Evolutionary conservation across 2,113 vertebrate species (phyloP), one percentile per base, ranked within the genome.

Genomic region (Picathartes gymnocephalus): DNA sequence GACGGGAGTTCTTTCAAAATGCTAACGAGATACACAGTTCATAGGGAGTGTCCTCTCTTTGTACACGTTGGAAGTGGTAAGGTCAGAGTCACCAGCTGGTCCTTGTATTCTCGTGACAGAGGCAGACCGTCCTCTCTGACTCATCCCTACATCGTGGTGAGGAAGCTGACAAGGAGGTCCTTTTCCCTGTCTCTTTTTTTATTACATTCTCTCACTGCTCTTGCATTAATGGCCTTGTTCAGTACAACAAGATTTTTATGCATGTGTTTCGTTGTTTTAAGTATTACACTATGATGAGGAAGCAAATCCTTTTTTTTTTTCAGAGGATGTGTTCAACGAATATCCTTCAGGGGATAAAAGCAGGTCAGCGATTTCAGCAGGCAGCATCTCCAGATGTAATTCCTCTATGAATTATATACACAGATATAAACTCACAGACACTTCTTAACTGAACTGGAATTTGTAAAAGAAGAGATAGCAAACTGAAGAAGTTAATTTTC

Each of bases 281-380:
- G 47, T 83, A 71, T 86, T 83, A 71, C 64, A 64, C 24, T 16
- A 61, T 6, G 31, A 68, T 40, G 72, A 90, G 47, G 56, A 78
- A 86, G 56, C 45, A 89, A 89, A 94, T 80, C 27, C 27, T 44
- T 39, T 39, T 39, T 39, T 85, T 91, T 92, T 91, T 86, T 27
- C 66, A 86, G 56, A 50, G n/a, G 28, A 78, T 73, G 68, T 9
- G 10, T n/a, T 86, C 71, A 83, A 66, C 0, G 5, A 85, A 65
- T 71, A 88, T 64, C 51, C 40, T 92, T 84, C 50, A 20, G 68
- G 79, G 79, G 44, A 92, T 53, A 84, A 92, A 94, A 94, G 56
- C 93, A 94, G 93, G 92, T 96, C 93, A 95, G 88, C 72, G 96
- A 68, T 97, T 96, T 94, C 90, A 86, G 85, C 31, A 93, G 48